Evolutionary conservation across 1,140 invertebrate genomes (phyloP).

Genomic region (Zaprionus gabonicus): DNA sequence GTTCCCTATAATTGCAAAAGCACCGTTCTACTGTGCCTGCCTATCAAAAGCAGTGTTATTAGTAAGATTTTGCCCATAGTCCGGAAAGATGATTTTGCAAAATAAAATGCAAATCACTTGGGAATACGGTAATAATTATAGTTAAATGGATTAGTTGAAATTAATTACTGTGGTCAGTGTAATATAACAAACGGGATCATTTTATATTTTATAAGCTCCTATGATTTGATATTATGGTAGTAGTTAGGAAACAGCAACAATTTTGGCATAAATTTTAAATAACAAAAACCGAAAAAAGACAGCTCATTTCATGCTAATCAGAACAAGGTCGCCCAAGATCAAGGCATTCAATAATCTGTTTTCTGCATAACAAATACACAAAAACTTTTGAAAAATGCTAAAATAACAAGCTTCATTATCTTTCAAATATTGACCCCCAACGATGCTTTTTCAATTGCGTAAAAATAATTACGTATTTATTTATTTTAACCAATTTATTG

Average conservation of each 20-base stretch:
- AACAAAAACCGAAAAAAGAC: constrained; percentile 40
- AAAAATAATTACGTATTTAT: not conserved
- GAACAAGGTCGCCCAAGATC: constrained; percentile 77
- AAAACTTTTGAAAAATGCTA: constrained; percentile 52
- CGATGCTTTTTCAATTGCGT: constrained; percentile 8
- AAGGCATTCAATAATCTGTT: constrained; percentile 65
- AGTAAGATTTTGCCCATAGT: constrained; percentile 47
- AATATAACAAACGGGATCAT: no score
- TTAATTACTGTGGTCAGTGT: not conserved
- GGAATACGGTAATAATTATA: not conserved
- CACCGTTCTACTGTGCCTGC: constrained; percentile 35
- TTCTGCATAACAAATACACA: constrained; percentile 61
- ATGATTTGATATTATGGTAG: no score
- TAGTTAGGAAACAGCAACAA: constrained; percentile 12
- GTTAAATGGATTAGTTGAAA: constrained; percentile 7
- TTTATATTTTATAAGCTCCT: no score
- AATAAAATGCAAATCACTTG: constrained; percentile 51
- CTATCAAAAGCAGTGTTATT: constrained; percentile 37
- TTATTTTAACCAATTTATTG: not conserved
- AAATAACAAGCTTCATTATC: constrained; percentile 71
- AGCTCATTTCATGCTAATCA: constrained; percentile 62
- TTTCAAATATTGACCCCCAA: constrained; percentile 66
- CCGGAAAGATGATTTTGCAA: constrained; percentile 56
- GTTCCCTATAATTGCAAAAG: constrained; percentile 38
- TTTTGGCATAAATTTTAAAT: constrained; percentile 24